phyloP scores from a whole-genome alignment of 2,113 vertebrate species.

The Nerophis lumbriciformis region DNA sequence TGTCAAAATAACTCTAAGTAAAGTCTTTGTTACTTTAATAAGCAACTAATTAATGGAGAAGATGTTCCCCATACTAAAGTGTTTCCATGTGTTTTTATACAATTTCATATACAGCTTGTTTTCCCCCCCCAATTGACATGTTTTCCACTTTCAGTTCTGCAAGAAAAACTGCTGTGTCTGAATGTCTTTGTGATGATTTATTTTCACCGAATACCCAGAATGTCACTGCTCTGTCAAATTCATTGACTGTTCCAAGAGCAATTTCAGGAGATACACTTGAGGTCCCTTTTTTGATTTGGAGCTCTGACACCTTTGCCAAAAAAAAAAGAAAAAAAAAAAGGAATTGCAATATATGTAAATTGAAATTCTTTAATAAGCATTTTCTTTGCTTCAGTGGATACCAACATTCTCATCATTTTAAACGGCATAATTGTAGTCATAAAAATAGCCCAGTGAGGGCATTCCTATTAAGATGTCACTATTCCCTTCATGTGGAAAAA shows the following conservation, averaged over 20 bases:
- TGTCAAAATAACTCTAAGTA: too few relatives aligned
- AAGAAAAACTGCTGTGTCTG: constrained; percentile 26
- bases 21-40: too few relatives aligned
- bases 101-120: constrained; percentile 6
- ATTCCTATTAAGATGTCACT: constrained; percentile 64
- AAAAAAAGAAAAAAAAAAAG: constrained; percentile 50
- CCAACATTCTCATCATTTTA: constrained; percentile 34
- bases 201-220: constrained; percentile 37
- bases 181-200: constrained; percentile 47
- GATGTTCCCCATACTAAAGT: too few relatives aligned
- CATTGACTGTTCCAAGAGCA: constrained; percentile 54
- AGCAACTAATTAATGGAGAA: too few relatives aligned
- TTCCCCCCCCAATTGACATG: neutral
- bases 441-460: constrained; percentile 61
- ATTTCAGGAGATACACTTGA: constrained; percentile 49
- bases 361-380: constrained; percentile 57
- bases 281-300: constrained; percentile 45
- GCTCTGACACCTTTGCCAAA: constrained; percentile 62
- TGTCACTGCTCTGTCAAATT: constrained; percentile 50
- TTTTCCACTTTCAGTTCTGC: neutral
- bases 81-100: neutral
- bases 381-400: constrained; percentile 52
- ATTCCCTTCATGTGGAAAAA: constrained; percentile 36
- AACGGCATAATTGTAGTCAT: constrained; percentile 48
- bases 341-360: constrained; percentile 62